Base-by-base conservation (phyloP, 2,888 invertebrate species). In the Hydropsyche betteni region DNA sequence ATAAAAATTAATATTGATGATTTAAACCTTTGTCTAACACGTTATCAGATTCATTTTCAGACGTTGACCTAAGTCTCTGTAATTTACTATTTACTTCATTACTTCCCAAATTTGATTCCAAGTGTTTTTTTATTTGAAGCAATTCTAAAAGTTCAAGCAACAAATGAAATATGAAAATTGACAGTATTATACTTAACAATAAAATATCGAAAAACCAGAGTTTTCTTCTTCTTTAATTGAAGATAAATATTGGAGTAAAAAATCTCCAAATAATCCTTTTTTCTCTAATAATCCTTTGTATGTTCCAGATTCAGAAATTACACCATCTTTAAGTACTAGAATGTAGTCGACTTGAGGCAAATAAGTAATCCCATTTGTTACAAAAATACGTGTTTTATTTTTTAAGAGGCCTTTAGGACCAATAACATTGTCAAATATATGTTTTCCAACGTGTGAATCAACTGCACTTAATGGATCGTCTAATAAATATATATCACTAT, bases 401-500 rank as follows among this genome's bases (percentile, higher is more conserved):
- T 91, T 91, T 71, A 96, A 85, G 12, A 95, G 80, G 80, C 94
- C 91, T 77, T 87, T 88, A 0, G 94, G 93, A 44, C 97, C 96
- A 78, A 99, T 91, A 36, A 90, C 96, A 84, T 96, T 91, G 80
- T 98, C 95, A 83, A 99, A 99, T 81, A 99, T 96, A 83, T 98
- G 98, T 86, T 97, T 97, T 12, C 98, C 98, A 71, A 99, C 98
- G 84, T 99, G 98, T 38, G 96, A 92, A 85, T 99, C 99, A 0
- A 99, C 98, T 4, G 98, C 98, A 83, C 96, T 96, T 69, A 95
- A 87, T 2, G 99, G 98, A 89, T 99, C 99, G 83, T 99, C 99
- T 81, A 99, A 87, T 82, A 97, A 91, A 85, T 97, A 98, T 79
- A 97, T 89, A 82, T 97, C 97, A 0, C 94, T 90, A 84, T 96